phyloP scores from a whole-genome alignment of 2,113 vertebrate genomes.

The Corydoras maculifer region DNA sequence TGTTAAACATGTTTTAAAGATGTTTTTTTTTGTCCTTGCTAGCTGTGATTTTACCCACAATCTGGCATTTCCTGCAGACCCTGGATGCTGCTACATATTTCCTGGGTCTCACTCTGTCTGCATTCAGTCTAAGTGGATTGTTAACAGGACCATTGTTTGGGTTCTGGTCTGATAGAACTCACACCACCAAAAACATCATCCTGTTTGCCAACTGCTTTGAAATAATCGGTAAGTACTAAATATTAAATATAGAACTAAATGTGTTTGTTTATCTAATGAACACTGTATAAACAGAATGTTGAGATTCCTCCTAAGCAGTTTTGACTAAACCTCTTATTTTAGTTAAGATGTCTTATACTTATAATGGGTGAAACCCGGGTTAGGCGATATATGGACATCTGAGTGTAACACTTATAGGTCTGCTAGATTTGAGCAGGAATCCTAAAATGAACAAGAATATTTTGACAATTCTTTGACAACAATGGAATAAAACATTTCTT shows the following conservation, averaged over 20 bases:
- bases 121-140: conserved; percentile 73
- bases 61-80: conserved; percentile 74
- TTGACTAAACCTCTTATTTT: no score
- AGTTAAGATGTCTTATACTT: no score
- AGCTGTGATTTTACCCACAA: conserved; percentile 79
- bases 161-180: conserved; percentile 66
- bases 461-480: no score
- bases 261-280: neutral
- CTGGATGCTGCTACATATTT: conserved; percentile 69
- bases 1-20: neutral
- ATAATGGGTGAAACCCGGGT: no score
- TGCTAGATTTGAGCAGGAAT: no score
- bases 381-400: no score
- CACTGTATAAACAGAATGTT: neutral
- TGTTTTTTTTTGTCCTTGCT: neutral
- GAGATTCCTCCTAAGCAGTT: no score
- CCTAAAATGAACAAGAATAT: no score
- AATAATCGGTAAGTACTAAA: conserved; percentile 62
- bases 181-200: conserved; percentile 69
- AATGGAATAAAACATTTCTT: no score
- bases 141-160: conserved; percentile 71
- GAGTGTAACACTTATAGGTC: no score
- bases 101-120: conserved; percentile 71
- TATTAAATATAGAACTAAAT: neutral
- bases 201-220: conserved; percentile 74